These are phyloP conservation scores for Macrophya alboannulata DNA, from an alignment of 2,888 invertebrate species.

Conservation along the genomic window DNA sequence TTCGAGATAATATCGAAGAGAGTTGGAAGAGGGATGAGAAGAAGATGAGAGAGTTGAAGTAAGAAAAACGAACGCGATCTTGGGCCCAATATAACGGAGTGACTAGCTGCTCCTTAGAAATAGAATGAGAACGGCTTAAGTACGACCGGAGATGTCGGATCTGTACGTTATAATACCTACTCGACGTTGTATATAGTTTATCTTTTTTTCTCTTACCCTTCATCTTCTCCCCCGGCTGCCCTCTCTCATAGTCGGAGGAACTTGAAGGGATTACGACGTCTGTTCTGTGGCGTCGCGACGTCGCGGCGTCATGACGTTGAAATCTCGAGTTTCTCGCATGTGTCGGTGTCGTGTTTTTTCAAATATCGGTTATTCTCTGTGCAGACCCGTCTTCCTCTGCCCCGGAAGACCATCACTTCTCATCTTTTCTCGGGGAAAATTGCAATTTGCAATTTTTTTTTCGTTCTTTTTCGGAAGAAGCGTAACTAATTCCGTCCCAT, in stretches of 20 bases:
- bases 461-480: constrained; percentile 6
- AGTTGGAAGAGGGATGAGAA: constrained; percentile 1
- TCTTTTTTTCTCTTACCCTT: constrained; percentile 13
- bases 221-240: neutral
- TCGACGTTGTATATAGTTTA: constrained; percentile 18
- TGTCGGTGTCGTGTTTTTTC: neutral
- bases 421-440: neutral
- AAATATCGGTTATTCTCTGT: too few species aligned
- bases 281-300: constrained; percentile 45
- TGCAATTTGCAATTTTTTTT: neutral
- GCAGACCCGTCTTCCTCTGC: neutral
- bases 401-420: neutral
- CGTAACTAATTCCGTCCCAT: constrained; percentile 25
- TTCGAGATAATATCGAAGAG: constrained; percentile 44
- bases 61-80: constrained; percentile 43
- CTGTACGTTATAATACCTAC: constrained; percentile 35
- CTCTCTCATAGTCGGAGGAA: constrained; percentile 8
- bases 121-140: constrained; percentile 38
- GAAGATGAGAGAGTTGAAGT: constrained; percentile 16
- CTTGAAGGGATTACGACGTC: constrained; percentile 49
- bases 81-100: constrained; percentile 52
- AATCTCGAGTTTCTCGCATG: neutral
- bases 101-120: constrained; percentile 50
- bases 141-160: constrained; percentile 26
- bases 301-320: constrained; percentile 38